Percentiles rank a stretch among this genome's conserved stretches.
phyloP scores from a whole-genome alignment of 2,797 vertebrate genomes.

The Apodemus agrarius region DNA sequence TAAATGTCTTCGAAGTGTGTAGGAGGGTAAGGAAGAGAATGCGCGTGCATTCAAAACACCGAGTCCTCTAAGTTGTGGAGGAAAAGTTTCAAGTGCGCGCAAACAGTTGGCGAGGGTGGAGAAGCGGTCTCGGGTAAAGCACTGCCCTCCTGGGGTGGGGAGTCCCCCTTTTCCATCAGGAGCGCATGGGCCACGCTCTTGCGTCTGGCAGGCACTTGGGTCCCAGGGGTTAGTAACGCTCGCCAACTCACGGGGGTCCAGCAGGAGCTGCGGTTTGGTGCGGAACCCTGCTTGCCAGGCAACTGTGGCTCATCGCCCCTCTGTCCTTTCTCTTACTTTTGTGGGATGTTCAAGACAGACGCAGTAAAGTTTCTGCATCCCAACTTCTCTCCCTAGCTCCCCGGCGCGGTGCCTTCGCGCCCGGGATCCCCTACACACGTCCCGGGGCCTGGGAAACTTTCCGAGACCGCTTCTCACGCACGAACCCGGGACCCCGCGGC shows the following conservation, averaged over 20 bases:
- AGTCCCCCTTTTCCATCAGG: accelerated
- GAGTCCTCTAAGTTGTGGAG: neutral
- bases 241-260: constrained; percentile 22
- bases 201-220: neutral
- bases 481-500: neutral
- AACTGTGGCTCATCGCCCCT: constrained; percentile 51
- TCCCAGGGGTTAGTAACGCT: neutral
- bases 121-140: neutral
- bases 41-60: neutral
- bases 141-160: no score
- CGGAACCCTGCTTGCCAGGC: constrained; percentile 53
- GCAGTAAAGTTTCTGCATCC: neutral
- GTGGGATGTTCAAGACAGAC: constrained; percentile 11
- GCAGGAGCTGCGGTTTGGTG: constrained; percentile 30
- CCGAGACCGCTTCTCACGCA: constrained; percentile 40
- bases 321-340: constrained; percentile 24
- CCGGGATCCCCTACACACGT: neutral
- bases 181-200: neutral
- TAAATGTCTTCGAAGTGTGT: constrained; percentile 50
- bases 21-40: neutral
- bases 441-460: constrained; percentile 41
- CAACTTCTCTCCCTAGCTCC: neutral
- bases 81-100: neutral
- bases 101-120: neutral
- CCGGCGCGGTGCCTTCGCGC: neutral